Evolutionary conservation across 2,797 vertebrate species (phyloP).

Genomic region (Poeciliopsis gracilis): DNA sequence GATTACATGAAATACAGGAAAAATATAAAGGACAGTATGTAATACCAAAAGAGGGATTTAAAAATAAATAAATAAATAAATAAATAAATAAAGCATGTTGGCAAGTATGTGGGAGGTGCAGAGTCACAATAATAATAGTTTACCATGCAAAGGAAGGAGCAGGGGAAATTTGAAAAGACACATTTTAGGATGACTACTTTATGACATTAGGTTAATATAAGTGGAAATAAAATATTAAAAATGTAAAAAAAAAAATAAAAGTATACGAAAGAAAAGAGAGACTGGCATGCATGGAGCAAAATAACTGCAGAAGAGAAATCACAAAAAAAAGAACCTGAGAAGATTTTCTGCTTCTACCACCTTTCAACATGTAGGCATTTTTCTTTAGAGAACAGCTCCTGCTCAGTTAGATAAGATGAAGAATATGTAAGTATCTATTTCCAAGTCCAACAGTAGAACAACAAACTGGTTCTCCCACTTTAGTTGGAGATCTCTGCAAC

Average conservation of each 20-base stretch:
- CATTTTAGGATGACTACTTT: neutral
- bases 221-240: neutral
- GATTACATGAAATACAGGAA: neutral
- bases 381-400: too few species aligned
- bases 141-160: neutral
- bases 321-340: neutral
- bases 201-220: neutral
- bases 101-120: neutral
- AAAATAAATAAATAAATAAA: neutral
- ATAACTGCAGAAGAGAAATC: neutral
- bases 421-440: too few species aligned
- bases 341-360: too few species aligned
- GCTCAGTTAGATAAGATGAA: too few species aligned
- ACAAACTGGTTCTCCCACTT: neutral
- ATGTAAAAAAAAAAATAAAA: too few species aligned
- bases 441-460: too few species aligned
- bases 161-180: neutral
- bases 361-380: too few species aligned
- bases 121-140: neutral
- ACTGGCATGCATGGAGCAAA: neutral
- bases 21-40: neutral
- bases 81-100: neutral
- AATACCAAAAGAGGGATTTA: neutral
- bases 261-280: neutral
- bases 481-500: neutral